phyloP scores from a whole-genome alignment of 2,113 vertebrate species.

The Phrynosoma platyrhinos region DNA sequence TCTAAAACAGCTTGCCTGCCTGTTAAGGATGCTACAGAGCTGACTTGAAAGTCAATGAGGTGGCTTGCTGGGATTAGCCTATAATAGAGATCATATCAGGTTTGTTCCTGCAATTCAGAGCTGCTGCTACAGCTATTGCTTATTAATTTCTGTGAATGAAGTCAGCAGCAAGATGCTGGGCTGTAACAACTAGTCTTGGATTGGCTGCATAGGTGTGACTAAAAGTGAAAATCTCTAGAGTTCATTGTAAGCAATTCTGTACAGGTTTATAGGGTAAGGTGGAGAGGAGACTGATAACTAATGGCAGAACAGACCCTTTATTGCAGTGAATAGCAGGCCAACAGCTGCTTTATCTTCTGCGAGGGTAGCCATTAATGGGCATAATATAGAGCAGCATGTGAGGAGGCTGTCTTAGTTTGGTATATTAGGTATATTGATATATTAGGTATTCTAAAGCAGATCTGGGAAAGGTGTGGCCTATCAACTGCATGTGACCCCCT shows the following conservation, averaged over 20 bases:
- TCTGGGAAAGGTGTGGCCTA: too few relatives aligned
- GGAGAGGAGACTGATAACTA: too few relatives aligned
- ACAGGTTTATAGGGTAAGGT: background rate
- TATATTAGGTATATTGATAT: background rate
- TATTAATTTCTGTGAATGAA: background rate
- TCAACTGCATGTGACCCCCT: too few relatives aligned
- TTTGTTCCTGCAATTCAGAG: background rate
- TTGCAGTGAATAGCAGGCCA: background rate
- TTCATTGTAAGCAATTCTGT: background rate
- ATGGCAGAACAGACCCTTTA: background rate
- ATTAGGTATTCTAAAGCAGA: too few relatives aligned
- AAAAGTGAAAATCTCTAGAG: background rate
- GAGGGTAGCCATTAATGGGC: background rate
- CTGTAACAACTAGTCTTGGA: background rate
- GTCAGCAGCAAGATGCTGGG: background rate
- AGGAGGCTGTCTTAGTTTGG: background rate
- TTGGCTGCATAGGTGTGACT: background rate
- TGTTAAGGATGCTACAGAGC: background rate
- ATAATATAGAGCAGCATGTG: background rate
- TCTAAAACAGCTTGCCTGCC: conserved; percentile 2
- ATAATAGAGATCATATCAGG: background rate
- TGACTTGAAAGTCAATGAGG: conserved; percentile 16
- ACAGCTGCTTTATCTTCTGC: background rate
- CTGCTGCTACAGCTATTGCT: background rate
- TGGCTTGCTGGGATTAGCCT: conserved; percentile 4